Evolutionary conservation across 1,140 invertebrate species (phyloP), one percentile per base, ranked within the genome.

Genomic region (Drosophila leontia): DNA sequence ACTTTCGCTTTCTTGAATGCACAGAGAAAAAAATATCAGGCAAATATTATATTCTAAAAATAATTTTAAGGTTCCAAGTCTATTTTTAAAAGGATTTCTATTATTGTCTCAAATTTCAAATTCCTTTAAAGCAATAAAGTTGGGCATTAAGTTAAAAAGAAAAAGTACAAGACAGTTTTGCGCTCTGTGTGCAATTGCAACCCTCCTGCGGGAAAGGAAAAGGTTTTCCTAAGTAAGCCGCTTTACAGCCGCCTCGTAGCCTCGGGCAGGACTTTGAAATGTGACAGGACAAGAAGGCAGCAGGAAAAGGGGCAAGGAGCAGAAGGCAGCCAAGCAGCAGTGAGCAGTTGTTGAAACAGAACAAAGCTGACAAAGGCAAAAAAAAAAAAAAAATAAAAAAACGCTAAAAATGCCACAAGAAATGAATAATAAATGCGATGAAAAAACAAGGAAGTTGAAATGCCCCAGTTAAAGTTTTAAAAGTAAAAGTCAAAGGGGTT

Each of bases 351-450:
- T 78, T 78, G 58, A 62, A 77, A 47, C 64, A 78, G 44, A 65
- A 56, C 51, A 60, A 72, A 79, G 75, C 53, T 78, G 67, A 68
- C 75, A 68, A 68, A 65, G 45, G 32, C 58, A 37, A 51, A 57
- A 65, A 47, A 72, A 45, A 39, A 9, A 13, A 35, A 32, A 19
- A 19, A 19, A n/a, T 12, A 35, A 29, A 17, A 50, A 47, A 42
- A 41, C 13, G 39, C 55, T 75, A 48, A 56, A 82, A 82, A 76
- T 64, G 68, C 75, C 68, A 60, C 80, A 48, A 75, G 75, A 79
- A 82, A 75, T 82, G 80, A 82, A 82, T 82, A 82, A 82, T 82
- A 82, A 82, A 82, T 82, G 63, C 42, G 48, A 42, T 39, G 35
- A 39, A 50, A 32, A 47, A 72, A 19, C 50, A 17, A 17, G 35